These are phyloP conservation scores for Sylvicola fuscatus DNA, from an alignment of 2,888 invertebrate species.

Conservation along the genomic window DNA sequence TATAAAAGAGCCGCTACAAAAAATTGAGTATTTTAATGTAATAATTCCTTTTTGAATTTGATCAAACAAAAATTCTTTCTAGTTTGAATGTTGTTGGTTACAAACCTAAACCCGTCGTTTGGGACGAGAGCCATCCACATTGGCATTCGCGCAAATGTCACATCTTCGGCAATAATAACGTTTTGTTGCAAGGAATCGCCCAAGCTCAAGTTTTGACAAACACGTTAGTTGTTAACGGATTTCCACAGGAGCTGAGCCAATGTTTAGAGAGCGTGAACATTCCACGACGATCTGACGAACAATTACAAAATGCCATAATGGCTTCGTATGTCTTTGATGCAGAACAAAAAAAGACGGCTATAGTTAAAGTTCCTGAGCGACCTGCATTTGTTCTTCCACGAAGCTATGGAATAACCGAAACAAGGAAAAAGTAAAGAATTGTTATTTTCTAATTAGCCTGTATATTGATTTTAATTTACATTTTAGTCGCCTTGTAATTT, in stretches of 20 bases:
- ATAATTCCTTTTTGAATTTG: constrained; percentile 1
- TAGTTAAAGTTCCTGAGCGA: constrained; percentile 42
- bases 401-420: constrained; percentile 50
- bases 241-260: constrained; percentile 39
- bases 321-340: constrained; percentile 54
- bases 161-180: constrained; percentile 35
- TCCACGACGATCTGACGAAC: constrained; percentile 30
- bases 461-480: constrained; percentile 5
- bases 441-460: not conserved
- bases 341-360: constrained; percentile 56
- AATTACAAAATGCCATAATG: constrained; percentile 39
- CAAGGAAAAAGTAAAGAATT: constrained; percentile 36
- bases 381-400: constrained; percentile 53
- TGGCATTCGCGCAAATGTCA: constrained; percentile 41
- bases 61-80: constrained; percentile 9
- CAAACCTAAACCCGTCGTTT: constrained; percentile 15
- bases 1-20: constrained; percentile 23
- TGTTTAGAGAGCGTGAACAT: constrained; percentile 27
- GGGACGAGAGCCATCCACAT: constrained; percentile 39
- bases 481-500: constrained; percentile 41
- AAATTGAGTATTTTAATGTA: not conserved
- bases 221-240: constrained; percentile 37
- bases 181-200: constrained; percentile 45
- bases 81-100: constrained; percentile 13
- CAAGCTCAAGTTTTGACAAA: constrained; percentile 74